Conservation (phyloP, 2,113 vertebrate genomes). For the Trogon melanurus region DNA sequence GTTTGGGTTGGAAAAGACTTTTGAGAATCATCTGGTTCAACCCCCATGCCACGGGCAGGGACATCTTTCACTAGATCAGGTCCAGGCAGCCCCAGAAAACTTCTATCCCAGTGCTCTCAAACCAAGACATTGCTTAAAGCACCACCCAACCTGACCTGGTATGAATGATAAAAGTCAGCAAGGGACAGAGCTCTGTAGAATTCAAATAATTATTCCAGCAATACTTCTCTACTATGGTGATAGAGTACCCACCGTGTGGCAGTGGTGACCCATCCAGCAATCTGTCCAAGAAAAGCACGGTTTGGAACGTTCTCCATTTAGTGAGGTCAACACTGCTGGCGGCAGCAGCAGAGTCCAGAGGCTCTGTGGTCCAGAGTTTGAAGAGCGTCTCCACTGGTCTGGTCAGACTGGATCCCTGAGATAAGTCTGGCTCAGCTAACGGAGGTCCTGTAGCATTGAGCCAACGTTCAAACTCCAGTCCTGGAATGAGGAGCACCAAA, state of each 20-base stretch:
- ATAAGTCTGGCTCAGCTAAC: conserved; percentile 90
- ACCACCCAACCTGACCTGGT: neutral
- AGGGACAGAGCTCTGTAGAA: neutral
- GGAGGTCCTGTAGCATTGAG: conserved; percentile 91
- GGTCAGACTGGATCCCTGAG: conserved; percentile 87
- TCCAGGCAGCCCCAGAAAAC: too few relatives aligned
- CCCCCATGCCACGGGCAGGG: neutral
- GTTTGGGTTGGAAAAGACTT: neutral
- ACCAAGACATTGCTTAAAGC: neutral
- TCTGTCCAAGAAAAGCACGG: conserved; percentile 93
- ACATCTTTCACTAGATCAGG: neutral
- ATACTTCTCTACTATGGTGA: neutral
- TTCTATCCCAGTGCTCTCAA: too few relatives aligned
- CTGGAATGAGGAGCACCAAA: conserved; percentile 68
- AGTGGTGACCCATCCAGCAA: conserved; percentile 90
- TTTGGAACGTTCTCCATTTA: conserved; percentile 95
- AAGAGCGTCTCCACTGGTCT: conserved; percentile 88
- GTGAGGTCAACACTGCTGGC: conserved; percentile 83
- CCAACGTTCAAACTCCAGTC: conserved; percentile 95
- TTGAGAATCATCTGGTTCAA: neutral
- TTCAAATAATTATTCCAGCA: neutral
- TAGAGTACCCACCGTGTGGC: conserved; percentile 79
- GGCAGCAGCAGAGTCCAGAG: conserved; percentile 78
- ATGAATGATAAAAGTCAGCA: neutral
- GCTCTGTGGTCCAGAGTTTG: conserved; percentile 83